Percentiles rank a stretch among this genome's conserved stretches.
phyloP scores from a whole-genome alignment of 2,797 vertebrate genomes.

The Lacerta agilis region DNA sequence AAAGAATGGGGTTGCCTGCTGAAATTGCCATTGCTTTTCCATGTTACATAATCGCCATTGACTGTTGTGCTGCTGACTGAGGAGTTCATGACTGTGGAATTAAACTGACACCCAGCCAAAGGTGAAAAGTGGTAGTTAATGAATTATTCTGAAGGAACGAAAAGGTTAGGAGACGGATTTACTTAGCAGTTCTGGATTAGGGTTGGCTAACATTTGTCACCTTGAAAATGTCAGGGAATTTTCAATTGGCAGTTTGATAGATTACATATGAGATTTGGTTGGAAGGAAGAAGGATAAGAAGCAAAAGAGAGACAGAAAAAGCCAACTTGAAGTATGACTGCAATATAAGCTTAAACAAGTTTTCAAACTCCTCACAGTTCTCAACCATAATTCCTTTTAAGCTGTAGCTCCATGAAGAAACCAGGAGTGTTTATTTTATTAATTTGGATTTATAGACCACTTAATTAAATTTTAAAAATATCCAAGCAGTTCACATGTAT shows the following conservation, averaged over 20 bases:
- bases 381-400: too few relatives aligned
- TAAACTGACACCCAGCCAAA: background rate
- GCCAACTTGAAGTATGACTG: background rate
- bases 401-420: too few relatives aligned
- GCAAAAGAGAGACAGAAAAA: background rate
- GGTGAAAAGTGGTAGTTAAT: conserved; percentile 7
- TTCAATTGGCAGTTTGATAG: background rate
- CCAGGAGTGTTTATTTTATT: too few relatives aligned
- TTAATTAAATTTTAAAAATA: too few relatives aligned
- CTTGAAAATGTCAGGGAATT: background rate
- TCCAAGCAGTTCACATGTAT: too few relatives aligned
- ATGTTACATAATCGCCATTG: background rate
- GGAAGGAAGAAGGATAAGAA: background rate
- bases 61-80: background rate
- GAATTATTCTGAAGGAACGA: conserved; percentile 18
- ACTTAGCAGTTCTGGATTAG: background rate
- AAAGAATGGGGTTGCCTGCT: background rate
- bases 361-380: background rate
- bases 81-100: background rate
- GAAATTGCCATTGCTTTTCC: background rate
- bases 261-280: background rate
- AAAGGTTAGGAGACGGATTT: background rate
- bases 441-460: too few relatives aligned
- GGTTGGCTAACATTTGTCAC: background rate
- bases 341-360: background rate